Conservation (phyloP, 2,797 vertebrate species). For the Acanthurus lineatus region DNA sequence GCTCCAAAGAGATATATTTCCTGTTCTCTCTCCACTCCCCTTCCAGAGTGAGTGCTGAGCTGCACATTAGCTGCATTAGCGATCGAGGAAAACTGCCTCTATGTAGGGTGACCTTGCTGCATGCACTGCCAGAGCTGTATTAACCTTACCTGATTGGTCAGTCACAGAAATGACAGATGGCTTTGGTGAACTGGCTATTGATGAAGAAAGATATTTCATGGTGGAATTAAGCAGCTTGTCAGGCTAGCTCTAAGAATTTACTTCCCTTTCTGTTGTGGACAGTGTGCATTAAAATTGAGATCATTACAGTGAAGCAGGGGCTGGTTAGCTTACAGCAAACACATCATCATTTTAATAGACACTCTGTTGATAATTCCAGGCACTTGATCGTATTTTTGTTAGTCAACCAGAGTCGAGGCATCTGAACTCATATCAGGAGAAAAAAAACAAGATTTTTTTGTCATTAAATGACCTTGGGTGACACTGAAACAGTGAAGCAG, state of each 20-base stretch:
- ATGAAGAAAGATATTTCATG: slow-evolving; percentile 17
- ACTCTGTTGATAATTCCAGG: slow-evolving; percentile 9
- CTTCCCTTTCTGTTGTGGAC: slow-evolving; percentile 23
- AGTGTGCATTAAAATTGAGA: slow-evolving; percentile 18
- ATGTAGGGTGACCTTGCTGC: slow-evolving; percentile 70
- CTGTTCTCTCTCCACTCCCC: slow-evolving; percentile 37
- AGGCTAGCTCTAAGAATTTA: slow-evolving; percentile 24
- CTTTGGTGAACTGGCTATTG: slow-evolving; percentile 15
- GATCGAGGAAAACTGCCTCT: slow-evolving; percentile 42
- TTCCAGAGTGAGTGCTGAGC: slow-evolving; percentile 50
- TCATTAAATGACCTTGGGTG: not conserved
- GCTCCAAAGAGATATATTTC: slow-evolving; percentile 45
- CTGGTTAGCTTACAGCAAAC: slow-evolving; percentile 41
- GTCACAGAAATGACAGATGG: slow-evolving; percentile 6
- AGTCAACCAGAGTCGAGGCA: not conserved
- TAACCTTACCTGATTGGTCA: slow-evolving; percentile 37
- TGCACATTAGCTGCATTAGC: slow-evolving; percentile 65
- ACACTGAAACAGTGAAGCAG: not conserved
- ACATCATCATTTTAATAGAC: slow-evolving; percentile 18
- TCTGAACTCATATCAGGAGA: not conserved
- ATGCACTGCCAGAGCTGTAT: slow-evolving; percentile 43
- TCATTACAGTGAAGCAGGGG: slow-evolving; percentile 32
- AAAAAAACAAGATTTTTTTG: not conserved
- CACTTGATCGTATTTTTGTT: too few relatives aligned
- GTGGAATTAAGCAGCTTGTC: slow-evolving; percentile 23